Evolutionary conservation across 1,140 invertebrate genomes (phyloP), one percentile per base, ranked within the genome.

Genomic region (Adoxophyes honmai): DNA sequence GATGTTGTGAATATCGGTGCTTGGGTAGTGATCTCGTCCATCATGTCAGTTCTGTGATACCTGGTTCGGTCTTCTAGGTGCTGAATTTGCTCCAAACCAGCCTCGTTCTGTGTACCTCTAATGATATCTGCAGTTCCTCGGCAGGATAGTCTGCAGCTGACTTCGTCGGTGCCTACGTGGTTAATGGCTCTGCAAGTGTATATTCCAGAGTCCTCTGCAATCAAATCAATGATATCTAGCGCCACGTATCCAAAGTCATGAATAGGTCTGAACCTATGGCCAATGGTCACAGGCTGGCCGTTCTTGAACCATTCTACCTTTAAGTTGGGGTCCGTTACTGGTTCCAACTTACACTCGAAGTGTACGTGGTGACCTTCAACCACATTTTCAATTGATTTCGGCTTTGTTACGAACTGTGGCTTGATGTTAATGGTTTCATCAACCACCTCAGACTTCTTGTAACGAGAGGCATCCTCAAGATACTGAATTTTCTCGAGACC

Each of bases 321-420:
- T 15, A 98, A 83, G 70, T 98, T 97, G 0, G 96, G 93, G 90
- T 99, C 98, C 13, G 97, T 98, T 1, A 97, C 95, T n/a, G 97
- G 97, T 88, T 98, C 97, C 10, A 99, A 90, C 88, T 98, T 98
- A 78, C 97, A 98, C 91, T 99, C 98, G 89, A 99, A 99, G 77
- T 99, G 98, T 52, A 97, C 97, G 71, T 97, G 95, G 66, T 97
- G 94, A 39, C 96, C 94, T 91, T 99, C 98, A 57, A 93, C 90
- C 34, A 98, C 92, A 70, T 95, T 94, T 64, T 95, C 94, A 53
- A 95, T 91, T 52, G 92, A 96, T 82, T 97, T 97, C 4, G 96
- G 95, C 76, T 95, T 94, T 0, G 95, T 96, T 1, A 97, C 86
- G 84, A 98, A 98, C 61, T 92, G 92, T 0, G 96, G 96, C 73